Percentiles rank a stretch among this genome's conserved stretches.
These are phyloP conservation scores for Atta texana DNA, from an alignment of 1,140 invertebrate genomes.

Conservation along the genomic window DNA sequence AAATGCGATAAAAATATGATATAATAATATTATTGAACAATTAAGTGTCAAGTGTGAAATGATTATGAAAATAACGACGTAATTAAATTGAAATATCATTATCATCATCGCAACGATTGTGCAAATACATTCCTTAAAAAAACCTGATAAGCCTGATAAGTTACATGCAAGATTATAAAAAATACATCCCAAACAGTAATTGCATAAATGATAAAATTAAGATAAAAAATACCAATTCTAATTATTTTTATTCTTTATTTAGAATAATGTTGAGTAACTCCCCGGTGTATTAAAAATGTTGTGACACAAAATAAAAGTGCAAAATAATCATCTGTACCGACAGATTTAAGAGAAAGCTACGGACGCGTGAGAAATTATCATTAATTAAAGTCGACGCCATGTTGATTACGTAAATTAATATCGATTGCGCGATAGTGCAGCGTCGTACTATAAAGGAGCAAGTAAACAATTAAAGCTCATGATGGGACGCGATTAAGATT, in stretches of 20 bases:
- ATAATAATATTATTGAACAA: too few species aligned
- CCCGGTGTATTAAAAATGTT: background rate
- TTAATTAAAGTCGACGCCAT: conserved; percentile 2
- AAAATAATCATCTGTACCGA: conserved; percentile 8
- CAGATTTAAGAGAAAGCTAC: background rate
- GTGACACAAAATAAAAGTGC: conserved; percentile 2
- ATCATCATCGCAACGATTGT: too few species aligned
- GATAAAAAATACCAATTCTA: background rate
- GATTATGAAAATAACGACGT: too few species aligned
- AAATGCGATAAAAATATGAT: too few species aligned
- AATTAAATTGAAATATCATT: too few species aligned
- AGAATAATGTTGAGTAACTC: background rate
- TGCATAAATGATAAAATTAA: background rate
- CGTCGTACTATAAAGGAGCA: background rate
- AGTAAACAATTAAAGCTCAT: conserved; percentile 52
- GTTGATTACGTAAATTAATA: conserved; percentile 43
- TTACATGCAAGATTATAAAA: background rate
- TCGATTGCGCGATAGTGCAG: background rate
- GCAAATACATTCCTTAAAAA: conserved; percentile 19
- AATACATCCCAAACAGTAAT: background rate
- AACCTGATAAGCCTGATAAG: background rate
- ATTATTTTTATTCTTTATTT: background rate
- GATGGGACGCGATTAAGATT: conserved; percentile 41
- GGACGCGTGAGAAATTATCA: conserved; percentile 6
- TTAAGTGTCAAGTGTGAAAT: too few species aligned